Evolutionary conservation across 2,113 vertebrate species (phyloP), one percentile per base, ranked within the genome.

Genomic region (Hippocampus abdominalis): DNA sequence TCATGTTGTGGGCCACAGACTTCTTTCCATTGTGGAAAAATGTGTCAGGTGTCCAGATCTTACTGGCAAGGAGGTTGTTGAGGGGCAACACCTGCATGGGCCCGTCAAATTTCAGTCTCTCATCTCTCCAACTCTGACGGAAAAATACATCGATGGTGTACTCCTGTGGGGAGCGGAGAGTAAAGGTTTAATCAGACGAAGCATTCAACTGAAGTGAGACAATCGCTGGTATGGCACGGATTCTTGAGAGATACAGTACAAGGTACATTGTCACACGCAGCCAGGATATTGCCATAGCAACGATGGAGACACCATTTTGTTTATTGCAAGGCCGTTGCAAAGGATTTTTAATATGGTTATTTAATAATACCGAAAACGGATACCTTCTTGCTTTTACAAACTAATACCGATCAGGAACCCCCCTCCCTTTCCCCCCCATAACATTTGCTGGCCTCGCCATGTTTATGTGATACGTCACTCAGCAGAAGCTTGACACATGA

Each of bases 1-100:
- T 94, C 92, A 94, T 94, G 80, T 94, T 94, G 86, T 94, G 93
- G 39, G 93, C 93, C 69, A 94, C 93, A 0, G 93, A 94, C 74
- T 94, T 94, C 86, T 94, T 94, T 8, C 93, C 92, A 3, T 94
- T 94, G 86, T 94, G 92, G 74, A 94, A 94, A 73, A 94, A 94
- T 6, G 93, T 94, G 63, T 94, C 93, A 1, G 93, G 93, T n/a
- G 93, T 94, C 93, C 93, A 94, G 78, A 94, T 93, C 74, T 93
- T 93, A 79, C 92, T 93, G 76, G 93, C 93, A 69, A 94, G 82
- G 32, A 94, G 91, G 84, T 94, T 94, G 86, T 94, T 94, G 25
- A 94, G 91, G 1, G 92, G 92, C 21, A 94, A 77, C 46, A 94
- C 89, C 61, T 91, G 89, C 93, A 94, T 94, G 8, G 93, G 92